A percentile compares a stretch with the other conserved stretches of the same genome.
Evolutionary conservation across 2,797 vertebrate genomes (phyloP).

Genomic region (Catostomus latipinnis): DNA sequence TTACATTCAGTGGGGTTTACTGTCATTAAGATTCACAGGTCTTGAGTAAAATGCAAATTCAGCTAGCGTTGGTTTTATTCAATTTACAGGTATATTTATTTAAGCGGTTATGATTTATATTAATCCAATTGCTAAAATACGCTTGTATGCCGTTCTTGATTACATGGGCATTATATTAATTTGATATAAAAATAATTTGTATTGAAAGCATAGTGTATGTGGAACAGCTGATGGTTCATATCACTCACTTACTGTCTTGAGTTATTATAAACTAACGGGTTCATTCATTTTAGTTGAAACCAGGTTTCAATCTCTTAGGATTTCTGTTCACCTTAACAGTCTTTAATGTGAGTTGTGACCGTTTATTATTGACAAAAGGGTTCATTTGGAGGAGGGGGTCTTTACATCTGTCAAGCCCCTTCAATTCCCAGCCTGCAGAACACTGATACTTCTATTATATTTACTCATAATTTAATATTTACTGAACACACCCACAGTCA

Average conservation of each 20-base stretch:
- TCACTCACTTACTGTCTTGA: background rate
- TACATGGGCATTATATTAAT: background rate
- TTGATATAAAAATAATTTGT: background rate
- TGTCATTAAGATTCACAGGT: background rate
- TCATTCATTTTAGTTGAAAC: constrained; percentile 24
- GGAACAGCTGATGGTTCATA: background rate
- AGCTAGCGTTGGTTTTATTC: constrained; percentile 25
- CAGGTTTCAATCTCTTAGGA: background rate
- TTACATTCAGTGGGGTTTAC: background rate
- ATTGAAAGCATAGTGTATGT: background rate
- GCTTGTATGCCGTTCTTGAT: background rate
- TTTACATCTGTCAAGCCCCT: background rate
- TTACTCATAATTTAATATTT: background rate
- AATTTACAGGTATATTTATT: background rate
- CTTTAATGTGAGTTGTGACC: background rate
- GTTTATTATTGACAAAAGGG: background rate
- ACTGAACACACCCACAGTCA: background rate
- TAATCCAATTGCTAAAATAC: background rate
- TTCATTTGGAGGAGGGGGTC: background rate
- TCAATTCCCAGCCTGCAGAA: background rate
- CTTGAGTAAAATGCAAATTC: background rate
- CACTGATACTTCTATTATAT: background rate
- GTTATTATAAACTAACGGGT: constrained; percentile 1
- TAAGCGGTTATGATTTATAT: background rate
- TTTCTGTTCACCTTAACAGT: background rate